Evolutionary conservation across 2,797 vertebrate species (phyloP), one percentile per base, ranked within the genome.

Genomic region (Sebastes diploproa): DNA sequence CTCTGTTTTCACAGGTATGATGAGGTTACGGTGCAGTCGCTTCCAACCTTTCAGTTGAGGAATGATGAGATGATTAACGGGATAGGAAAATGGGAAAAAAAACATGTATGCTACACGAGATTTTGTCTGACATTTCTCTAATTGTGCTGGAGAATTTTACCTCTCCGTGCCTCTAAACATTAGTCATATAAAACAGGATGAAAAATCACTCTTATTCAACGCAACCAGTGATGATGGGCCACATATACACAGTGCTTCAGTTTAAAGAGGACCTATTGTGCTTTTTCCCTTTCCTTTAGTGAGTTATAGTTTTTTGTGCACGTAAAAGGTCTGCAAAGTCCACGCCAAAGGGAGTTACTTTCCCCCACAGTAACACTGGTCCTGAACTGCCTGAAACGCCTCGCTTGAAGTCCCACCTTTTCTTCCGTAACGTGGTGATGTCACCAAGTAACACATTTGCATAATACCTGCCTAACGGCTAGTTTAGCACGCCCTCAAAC

Each of bases 1-100:
- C 58, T 80, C 3, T 55, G 29, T 25, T 67, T 79, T 68, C 58
- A 58, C 13, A 66, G 36, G 22, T 32, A 25, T 10, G 56, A 50
- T 56, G 36, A 42, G 14, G 32, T 78, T 50, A 67, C 2, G 10
- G 46, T 9, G 14, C 16, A 42, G 60, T 16, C 12, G 13, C 66
- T 61, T 38, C 38, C 16, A 67, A 68, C 6, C 23, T 20, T 27
- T 18, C 1, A 25, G 54, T 32, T n/a, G 42, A 72, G 8, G 29
- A 81, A 27, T 71, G 2, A 22, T 50, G 52, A 29, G 20, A 25
- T 54, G 7, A 42, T 59, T 29, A 52, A 29, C 6, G 7, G 8
- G 18, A 63, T 2, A 36, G n/a, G 10, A 58, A 42, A 72, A 58
- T 22, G 22, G 18, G 5, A 5, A 42, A n/a, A 42, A 36, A 58